A percentile compares a stretch with the other conserved stretches of the same genome.
Evolutionary conservation across 1,140 invertebrate species (phyloP).

Genomic region (Cardiocondyla obscurior): DNA sequence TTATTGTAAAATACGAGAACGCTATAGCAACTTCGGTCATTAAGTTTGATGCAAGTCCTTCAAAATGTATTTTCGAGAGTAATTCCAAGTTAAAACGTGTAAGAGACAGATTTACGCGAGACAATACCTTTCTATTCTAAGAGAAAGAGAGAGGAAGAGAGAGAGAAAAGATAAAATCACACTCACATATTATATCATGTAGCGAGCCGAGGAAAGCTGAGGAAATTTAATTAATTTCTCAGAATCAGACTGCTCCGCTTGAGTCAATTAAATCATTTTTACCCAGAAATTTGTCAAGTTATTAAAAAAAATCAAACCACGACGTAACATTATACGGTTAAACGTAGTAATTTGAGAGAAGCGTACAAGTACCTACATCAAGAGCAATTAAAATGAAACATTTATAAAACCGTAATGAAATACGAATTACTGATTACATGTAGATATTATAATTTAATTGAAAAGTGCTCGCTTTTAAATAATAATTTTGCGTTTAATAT

Average conservation of each 20-base stretch:
- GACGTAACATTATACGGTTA: background rate
- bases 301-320: background rate
- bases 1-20: background rate
- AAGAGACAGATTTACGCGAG: conserved; percentile 24
- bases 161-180: conserved; percentile 11
- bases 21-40: background rate
- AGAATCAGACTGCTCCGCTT: background rate
- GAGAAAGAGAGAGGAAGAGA: background rate
- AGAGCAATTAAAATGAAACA: background rate
- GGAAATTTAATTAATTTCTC: conserved; percentile 65
- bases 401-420: background rate
- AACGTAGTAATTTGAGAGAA: background rate
- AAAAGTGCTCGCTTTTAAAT: background rate
- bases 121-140: conserved; percentile 16
- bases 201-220: conserved; percentile 37
- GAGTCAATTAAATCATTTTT: conserved; percentile 44
- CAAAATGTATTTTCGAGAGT: conserved; percentile 3
- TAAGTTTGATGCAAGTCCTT: background rate
- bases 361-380: background rate
- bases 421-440: background rate
- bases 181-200: background rate
- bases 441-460: background rate
- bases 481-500: background rate
- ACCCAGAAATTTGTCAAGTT: background rate
- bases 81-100: conserved; percentile 9